Percentiles rank a stretch among this genome's conserved stretches.
Conservation (phyloP, 2,888 invertebrate species). For the Congeria kusceri region DNA sequence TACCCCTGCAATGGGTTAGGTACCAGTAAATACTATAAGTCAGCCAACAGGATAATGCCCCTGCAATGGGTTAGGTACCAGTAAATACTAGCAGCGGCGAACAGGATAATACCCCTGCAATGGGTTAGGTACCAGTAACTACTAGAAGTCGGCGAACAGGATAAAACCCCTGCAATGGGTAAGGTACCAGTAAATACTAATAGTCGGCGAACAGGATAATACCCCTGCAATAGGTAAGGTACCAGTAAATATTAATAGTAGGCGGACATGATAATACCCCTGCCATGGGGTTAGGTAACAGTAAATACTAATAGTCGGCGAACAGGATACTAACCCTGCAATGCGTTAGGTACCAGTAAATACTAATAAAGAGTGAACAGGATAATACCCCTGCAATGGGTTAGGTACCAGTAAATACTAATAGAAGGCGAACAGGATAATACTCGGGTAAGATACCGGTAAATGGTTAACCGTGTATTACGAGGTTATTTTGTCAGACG, state of each 20-base stretch:
- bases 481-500: too few relatives aligned
- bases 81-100: conserved; percentile 37
- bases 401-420: neutral
- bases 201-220: too few relatives aligned
- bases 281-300: too few relatives aligned
- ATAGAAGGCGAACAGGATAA: conserved; percentile 68
- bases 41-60: neutral
- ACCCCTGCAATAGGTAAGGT: too few relatives aligned
- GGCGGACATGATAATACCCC: neutral
- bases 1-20: conserved; percentile 58
- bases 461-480: too few relatives aligned
- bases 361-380: neutral
- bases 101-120: conserved; percentile 71
- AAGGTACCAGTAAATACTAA: too few relatives aligned
- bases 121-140: too few relatives aligned
- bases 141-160: neutral
- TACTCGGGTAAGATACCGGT: conserved; percentile 68
- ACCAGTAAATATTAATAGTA: too few relatives aligned
- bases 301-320: too few relatives aligned
- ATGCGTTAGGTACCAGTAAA: too few relatives aligned
- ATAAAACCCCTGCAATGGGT: neutral
- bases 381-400: conserved; percentile 4
- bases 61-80: conserved; percentile 8
- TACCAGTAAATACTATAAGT: too few relatives aligned
- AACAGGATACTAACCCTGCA: too few relatives aligned